phyloP scores from a whole-genome alignment of 2,113 vertebrate genomes.

The Brienomyrus longianalis region DNA sequence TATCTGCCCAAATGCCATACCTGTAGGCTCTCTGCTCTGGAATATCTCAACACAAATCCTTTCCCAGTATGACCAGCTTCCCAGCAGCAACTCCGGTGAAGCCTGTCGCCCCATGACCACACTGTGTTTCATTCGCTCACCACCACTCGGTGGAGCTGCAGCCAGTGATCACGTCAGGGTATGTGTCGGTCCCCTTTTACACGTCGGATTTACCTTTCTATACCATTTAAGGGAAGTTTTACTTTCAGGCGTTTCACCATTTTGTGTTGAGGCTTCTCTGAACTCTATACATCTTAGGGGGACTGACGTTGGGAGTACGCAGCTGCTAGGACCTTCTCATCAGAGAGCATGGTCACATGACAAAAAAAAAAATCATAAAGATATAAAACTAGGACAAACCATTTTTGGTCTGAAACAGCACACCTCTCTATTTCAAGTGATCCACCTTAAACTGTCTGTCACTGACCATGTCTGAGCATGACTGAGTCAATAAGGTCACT shows the following conservation, averaged over 20 bases:
- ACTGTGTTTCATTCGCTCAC: background rate
- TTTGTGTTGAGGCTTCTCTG: background rate
- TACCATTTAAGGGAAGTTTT: background rate
- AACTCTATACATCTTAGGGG: background rate
- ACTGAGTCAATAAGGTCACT: background rate
- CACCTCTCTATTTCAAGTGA: background rate
- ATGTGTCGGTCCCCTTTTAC: background rate
- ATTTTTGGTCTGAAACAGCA: background rate
- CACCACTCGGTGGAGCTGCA: background rate
- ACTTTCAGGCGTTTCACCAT: background rate
- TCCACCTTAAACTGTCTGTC: background rate
- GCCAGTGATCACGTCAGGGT: background rate
- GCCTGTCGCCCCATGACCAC: background rate
- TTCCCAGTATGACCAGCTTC: background rate
- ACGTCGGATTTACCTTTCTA: background rate
- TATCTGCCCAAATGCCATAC: background rate
- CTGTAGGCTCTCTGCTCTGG: background rate
- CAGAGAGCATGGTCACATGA: background rate
- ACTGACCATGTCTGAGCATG: background rate
- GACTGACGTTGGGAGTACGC: background rate
- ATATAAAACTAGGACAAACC: background rate
- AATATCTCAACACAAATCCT: background rate
- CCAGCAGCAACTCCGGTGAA: background rate
- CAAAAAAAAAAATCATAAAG: background rate
- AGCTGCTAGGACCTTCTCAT: background rate